Percentiles rank a stretch among this genome's conserved stretches.
Conservation (phyloP, 2,113 vertebrate species). For the Urocolius indicus region DNA sequence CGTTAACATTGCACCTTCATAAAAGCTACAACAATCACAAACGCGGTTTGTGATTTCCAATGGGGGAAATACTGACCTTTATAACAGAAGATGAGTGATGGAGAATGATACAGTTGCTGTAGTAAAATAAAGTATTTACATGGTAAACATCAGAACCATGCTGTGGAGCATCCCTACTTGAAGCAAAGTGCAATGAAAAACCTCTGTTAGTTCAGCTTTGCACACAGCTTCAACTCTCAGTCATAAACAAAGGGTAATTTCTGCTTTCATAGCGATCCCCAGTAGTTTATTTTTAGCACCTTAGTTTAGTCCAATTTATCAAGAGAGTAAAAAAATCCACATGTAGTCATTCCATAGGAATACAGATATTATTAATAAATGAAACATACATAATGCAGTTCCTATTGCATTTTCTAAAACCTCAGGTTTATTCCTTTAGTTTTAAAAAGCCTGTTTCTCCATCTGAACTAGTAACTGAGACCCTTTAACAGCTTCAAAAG, state of each 20-base stretch:
- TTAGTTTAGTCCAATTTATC: not conserved
- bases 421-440: not conserved
- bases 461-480: not conserved
- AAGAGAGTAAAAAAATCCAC: not conserved
- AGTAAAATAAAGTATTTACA: conserved; percentile 12
- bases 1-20: not conserved
- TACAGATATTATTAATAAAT: not conserved
- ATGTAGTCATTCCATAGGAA: not conserved
- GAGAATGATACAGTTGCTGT: not conserved
- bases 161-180: not conserved
- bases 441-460: not conserved
- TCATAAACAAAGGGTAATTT: not conserved
- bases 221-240: not conserved
- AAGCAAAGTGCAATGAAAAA: not conserved
- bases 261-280: not conserved
- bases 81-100: not conserved
- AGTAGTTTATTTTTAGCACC: not conserved
- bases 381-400: not conserved
- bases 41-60: not conserved
- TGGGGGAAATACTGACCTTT: not conserved
- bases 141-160: not conserved
- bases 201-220: not conserved
- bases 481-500: not conserved
- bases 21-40: not conserved
- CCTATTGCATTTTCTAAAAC: not conserved